Conservation (phyloP, 2,113 vertebrate species). For the Prionailurus bengalensis region DNA sequence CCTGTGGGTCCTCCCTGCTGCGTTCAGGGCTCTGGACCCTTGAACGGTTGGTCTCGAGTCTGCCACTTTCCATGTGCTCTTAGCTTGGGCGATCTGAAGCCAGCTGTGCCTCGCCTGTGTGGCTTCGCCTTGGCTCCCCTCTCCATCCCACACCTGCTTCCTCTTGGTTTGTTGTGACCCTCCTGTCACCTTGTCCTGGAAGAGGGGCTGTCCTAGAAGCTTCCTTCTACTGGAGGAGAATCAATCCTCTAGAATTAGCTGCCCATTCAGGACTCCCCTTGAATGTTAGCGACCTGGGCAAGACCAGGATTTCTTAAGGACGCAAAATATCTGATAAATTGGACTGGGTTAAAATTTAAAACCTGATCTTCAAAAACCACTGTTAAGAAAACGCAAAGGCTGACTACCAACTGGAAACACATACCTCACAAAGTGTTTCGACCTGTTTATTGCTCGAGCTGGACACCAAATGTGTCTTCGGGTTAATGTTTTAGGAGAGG, state of each 20-base stretch:
- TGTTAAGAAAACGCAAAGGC: background rate
- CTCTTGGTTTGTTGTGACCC: background rate
- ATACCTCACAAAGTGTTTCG: rapidly evolving
- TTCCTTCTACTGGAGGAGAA: background rate
- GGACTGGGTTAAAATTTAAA: background rate
- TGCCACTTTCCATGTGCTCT: background rate
- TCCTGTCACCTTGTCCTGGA: background rate
- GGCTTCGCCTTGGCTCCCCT: background rate
- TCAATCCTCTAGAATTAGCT: background rate
- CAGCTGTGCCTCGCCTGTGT: background rate
- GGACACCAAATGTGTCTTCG: background rate
- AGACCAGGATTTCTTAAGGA: background rate
- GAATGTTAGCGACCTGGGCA: background rate
- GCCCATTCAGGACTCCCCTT: background rate
- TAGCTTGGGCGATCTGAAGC: background rate
- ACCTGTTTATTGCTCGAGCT: background rate
- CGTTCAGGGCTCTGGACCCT: background rate
- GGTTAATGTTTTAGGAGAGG: background rate
- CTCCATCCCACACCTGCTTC: background rate
- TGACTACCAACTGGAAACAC: too few species aligned
- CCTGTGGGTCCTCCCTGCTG: background rate
- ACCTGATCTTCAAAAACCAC: background rate
- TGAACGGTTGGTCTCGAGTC: background rate
- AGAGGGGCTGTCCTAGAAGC: too few species aligned
- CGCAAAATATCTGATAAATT: background rate